Percentiles rank a stretch among this genome's conserved stretches.
Evolutionary conservation across 2,888 invertebrate genomes (phyloP).

Genomic region (Oasisia sp.): DNA sequence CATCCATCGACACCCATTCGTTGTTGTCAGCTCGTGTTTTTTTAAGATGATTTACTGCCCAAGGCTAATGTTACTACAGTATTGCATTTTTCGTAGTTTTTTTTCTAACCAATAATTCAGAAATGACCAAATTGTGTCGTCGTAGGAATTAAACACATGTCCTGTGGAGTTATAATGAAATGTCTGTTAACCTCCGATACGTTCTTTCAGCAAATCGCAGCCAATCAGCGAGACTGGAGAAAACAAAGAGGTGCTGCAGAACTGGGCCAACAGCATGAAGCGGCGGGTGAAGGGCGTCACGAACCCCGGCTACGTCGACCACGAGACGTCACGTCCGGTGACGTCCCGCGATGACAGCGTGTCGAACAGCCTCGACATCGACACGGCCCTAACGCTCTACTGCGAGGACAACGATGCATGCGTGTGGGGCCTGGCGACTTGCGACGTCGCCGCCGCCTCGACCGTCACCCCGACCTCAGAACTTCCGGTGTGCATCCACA

Average conservation of each 20-base stretch:
- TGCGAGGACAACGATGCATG: neutral
- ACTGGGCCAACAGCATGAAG: neutral
- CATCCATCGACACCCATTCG: no score
- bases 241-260: neutral
- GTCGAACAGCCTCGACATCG: neutral
- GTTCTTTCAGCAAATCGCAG: neutral
- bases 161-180: no score
- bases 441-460: neutral
- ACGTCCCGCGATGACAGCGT: neutral
- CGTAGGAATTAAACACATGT: no score
- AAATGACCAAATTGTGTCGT: no score
- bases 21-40: no score
- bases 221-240: neutral
- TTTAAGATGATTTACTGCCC: no score
- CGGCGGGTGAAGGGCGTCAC: neutral
- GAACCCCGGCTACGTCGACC: neutral
- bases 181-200: no score
- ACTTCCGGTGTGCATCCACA: neutral
- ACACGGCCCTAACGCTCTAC: neutral
- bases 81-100: no score
- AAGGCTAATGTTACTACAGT: no score
- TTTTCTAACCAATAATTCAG: no score
- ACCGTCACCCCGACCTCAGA: neutral
- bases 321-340: neutral
- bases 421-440: neutral